These are phyloP conservation scores for Gallinago solitaria DNA, from an alignment of 2,797 vertebrate genomes.

Conservation along the genomic window DNA sequence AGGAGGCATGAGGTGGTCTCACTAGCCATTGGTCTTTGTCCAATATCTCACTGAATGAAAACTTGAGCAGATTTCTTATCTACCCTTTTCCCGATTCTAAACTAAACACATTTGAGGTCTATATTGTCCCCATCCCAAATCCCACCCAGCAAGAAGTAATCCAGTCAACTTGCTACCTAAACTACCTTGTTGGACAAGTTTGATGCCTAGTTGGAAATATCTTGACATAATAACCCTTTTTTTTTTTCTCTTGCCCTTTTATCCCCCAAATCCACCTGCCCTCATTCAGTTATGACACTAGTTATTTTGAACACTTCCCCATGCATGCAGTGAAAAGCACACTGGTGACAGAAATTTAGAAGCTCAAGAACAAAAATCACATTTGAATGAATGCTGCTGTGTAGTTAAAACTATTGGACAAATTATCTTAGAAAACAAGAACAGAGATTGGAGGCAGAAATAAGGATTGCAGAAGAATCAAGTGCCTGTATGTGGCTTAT, in stretches of 20 bases:
- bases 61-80: neutral
- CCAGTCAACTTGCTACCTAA: neutral
- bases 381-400: neutral
- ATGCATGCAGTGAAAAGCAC: neutral
- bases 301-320: neutral
- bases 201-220: neutral
- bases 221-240: neutral
- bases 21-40: neutral
- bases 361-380: neutral
- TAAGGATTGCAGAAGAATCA: neutral
- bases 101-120: neutral
- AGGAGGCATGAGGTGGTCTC: neutral
- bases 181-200: neutral
- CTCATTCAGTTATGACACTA: neutral
- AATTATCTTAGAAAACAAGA: neutral
- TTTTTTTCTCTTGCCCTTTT: accelerated
- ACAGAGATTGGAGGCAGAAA: neutral
- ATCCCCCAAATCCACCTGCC: accelerated
- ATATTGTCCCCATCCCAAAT: neutral
- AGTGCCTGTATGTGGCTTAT: neutral
- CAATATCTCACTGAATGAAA: neutral
- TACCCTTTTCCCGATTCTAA: neutral
- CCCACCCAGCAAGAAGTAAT: neutral
- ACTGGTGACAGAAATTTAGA: neutral
- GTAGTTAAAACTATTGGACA: neutral